These are phyloP conservation scores for Halcyon chelicuti DNA, from an alignment of 2,797 vertebrate species.

Conservation along the genomic window DNA sequence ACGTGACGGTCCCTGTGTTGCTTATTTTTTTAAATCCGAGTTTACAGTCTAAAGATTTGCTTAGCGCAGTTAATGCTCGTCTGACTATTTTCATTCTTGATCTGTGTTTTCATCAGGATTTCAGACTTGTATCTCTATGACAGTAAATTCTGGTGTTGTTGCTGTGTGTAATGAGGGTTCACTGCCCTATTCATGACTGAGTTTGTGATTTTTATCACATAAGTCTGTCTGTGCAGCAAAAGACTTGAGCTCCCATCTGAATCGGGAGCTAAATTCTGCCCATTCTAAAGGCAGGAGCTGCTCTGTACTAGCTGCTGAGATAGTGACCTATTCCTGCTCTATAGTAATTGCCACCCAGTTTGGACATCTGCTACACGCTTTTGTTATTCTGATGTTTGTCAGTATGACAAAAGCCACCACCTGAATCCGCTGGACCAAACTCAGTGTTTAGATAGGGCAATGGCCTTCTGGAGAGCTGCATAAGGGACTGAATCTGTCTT, in stretches of 20 bases:
- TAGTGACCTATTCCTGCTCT: background rate
- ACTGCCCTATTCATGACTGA: background rate
- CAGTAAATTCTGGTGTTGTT: slow-evolving; percentile 30
- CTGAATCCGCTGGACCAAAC: background rate
- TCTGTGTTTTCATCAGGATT: slow-evolving; percentile 45
- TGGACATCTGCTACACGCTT: background rate
- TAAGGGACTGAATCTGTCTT: background rate
- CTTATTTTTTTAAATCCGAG: background rate
- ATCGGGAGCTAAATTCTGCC: background rate
- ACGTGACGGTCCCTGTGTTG: background rate
- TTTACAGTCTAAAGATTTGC: slow-evolving; percentile 25
- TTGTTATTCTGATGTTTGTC: background rate
- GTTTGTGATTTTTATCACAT: slow-evolving; percentile 23
- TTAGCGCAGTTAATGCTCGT: slow-evolving; percentile 28
- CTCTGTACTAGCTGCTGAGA: background rate
- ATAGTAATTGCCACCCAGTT: background rate
- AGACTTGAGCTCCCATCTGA: background rate
- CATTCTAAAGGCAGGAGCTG: background rate
- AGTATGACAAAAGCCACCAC: background rate
- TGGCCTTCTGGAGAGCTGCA: background rate
- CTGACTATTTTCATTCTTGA: slow-evolving; percentile 4
- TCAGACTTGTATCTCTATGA: slow-evolving; percentile 1
- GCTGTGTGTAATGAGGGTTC: slow-evolving; percentile 23
- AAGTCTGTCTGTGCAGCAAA: background rate
- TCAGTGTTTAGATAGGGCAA: background rate